Evolutionary conservation across 2,113 vertebrate species (phyloP).

Genomic region (Nesogale talazaci): DNA sequence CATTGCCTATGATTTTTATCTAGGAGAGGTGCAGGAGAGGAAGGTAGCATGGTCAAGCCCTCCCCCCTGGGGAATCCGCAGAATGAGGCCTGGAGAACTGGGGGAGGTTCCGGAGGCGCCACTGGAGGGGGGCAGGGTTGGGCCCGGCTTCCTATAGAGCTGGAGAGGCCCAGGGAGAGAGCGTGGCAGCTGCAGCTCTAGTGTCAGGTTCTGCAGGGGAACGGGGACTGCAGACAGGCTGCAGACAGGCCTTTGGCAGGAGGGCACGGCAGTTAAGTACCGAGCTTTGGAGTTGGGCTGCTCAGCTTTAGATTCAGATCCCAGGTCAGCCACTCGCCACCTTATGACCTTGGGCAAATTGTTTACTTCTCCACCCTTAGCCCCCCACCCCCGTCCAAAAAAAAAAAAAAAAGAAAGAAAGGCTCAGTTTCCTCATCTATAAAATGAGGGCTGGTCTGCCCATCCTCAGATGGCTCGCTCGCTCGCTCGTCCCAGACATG

Average conservation of each 20-base stretch:
- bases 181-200: constrained; percentile 38
- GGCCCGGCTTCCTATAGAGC: not conserved
- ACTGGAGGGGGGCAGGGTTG: constrained; percentile 30
- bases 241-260: constrained; percentile 58
- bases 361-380: constrained; percentile 68
- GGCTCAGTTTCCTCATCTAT: constrained; percentile 68
- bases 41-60: not conserved
- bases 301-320: constrained; percentile 77
- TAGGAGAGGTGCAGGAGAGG: constrained; percentile 36
- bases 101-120: constrained; percentile 6
- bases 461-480: not conserved
- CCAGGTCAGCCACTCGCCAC: constrained; percentile 74
- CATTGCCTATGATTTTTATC: constrained; percentile 40
- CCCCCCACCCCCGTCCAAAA: too few species aligned
- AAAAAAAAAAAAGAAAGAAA: too few species aligned
- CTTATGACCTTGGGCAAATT: constrained; percentile 78
- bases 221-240: constrained; percentile 66
- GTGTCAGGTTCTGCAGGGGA: constrained; percentile 74
- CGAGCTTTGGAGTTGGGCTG: constrained; percentile 68
- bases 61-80: not conserved
- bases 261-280: constrained; percentile 56
- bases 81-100: not conserved
- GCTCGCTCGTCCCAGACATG: not conserved
- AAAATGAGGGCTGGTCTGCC: constrained; percentile 59
- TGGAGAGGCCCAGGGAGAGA: constrained; percentile 57